phyloP scores from a whole-genome alignment of 2,113 vertebrate species.

The Miniopterus natalensis region DNA sequence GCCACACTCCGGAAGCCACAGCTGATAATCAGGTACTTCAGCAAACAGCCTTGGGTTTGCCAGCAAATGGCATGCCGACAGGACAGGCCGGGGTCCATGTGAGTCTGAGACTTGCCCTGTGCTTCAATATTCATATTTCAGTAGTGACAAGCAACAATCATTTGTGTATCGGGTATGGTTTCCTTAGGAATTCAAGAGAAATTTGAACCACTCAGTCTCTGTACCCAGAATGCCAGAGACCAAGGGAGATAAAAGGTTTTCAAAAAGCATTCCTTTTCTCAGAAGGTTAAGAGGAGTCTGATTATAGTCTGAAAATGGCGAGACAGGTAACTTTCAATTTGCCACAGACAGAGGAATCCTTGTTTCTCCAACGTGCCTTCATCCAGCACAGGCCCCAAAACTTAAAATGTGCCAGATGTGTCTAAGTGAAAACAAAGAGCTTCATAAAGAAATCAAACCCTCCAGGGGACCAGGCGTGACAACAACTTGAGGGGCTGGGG shows the following conservation, averaged over 20 bases:
- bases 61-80: slow-evolving; percentile 20
- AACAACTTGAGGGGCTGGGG: slow-evolving; percentile 52
- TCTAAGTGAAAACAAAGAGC: slow-evolving; percentile 82
- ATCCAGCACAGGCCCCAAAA: slow-evolving; percentile 52
- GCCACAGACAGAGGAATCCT: neutral
- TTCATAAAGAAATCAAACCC: slow-evolving; percentile 81
- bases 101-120: slow-evolving; percentile 1
- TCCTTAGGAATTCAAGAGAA: slow-evolving; percentile 21
- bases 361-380: neutral
- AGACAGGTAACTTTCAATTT: neutral
- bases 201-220: slow-evolving; percentile 62
- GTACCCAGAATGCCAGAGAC: slow-evolving; percentile 57
- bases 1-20: neutral
- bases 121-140: slow-evolving; percentile 32
- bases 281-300: neutral
- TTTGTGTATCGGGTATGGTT: neutral
- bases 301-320: neutral
- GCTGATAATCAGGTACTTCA: neutral
- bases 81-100: slow-evolving; percentile 60
- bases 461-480: neutral
- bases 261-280: neutral
- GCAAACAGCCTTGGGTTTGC: slow-evolving; percentile 42
- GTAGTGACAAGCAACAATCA: neutral
- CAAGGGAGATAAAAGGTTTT: slow-evolving; percentile 44
- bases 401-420: slow-evolving; percentile 31